Conservation (phyloP, 2,113 vertebrate genomes). For the Periophthalmus modestus region DNA sequence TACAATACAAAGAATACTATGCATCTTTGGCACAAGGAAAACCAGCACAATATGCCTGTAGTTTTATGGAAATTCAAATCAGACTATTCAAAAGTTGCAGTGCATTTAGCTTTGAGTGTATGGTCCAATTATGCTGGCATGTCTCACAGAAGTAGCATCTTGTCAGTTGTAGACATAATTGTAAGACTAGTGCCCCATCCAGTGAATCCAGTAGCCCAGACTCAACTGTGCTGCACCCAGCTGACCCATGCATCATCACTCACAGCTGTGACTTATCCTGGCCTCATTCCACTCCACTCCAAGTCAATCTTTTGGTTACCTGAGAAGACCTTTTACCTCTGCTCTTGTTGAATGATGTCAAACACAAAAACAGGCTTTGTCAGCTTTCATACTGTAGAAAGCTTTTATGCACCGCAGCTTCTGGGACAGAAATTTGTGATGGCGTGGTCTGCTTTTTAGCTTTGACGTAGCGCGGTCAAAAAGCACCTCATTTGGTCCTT, state of each 20-base stretch:
- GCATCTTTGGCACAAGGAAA: too few relatives aligned
- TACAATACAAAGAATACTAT: too few relatives aligned
- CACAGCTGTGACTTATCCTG: neutral
- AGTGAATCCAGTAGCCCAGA: conserved; percentile 9
- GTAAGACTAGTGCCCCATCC: neutral
- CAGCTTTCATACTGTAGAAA: conserved; percentile 49
- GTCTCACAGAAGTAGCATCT: too few relatives aligned
- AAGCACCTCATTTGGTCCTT: conserved; percentile 44
- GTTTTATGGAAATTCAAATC: too few relatives aligned
- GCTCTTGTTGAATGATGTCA: conserved; percentile 32
- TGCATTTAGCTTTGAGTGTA: too few relatives aligned
- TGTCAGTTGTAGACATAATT: too few relatives aligned
- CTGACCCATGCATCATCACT: neutral
- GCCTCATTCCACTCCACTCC: neutral
- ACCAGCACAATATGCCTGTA: too few relatives aligned
- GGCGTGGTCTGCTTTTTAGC: conserved; percentile 22
- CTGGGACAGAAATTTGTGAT: conserved; percentile 20
- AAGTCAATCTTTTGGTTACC: conserved; percentile 3
- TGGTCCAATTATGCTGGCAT: too few relatives aligned
- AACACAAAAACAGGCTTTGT: conserved; percentile 34
- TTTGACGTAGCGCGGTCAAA: conserved; percentile 40
- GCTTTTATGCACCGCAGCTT: conserved; percentile 58
- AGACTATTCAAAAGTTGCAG: too few relatives aligned
- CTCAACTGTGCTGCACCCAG: neutral
- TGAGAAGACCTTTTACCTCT: conserved; percentile 31